Base-by-base conservation (phyloP, 2,888 invertebrate genomes). In the Baronia brevicornis region DNA sequence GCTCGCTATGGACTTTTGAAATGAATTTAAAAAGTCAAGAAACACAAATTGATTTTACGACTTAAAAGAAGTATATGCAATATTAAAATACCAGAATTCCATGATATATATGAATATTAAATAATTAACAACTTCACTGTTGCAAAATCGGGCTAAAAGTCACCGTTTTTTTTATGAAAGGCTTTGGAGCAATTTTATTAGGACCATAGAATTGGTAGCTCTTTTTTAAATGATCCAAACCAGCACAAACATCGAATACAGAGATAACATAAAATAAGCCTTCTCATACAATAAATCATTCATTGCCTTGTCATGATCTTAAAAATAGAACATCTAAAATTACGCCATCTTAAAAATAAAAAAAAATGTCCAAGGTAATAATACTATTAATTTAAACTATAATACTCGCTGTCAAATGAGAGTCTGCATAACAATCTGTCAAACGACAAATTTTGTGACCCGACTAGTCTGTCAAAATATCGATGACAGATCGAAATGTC, bases 251-350 rank as follows among this genome's bases (percentile, higher is more conserved):
- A 13, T 31, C 10, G 4, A 10, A 23, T 15, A 21, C 10, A 25
- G 19, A 31, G 14, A 9, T 23, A 10, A 17, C 26, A 14, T 22
- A 58, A 62, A 58, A 54, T 64, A 68, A 70, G 66, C 68, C 65
- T 61, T 58, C 54, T 54, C 57, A 60, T 61, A 70, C 56, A 54
- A 52, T 46, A 55, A 59, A 59, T 53, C 71, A 72, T 69, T 61
- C 70, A 66, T 59, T 63, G 66, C 69, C 73, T 77, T 80, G 82
- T 80, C 84, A 82, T 79, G 80, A 69, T 73, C 64, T 67, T 71
- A 48, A 66, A 61, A 65, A 67, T 60, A 60, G 72, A 78, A 78
- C 74, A 75, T 70, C 78, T 78, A 71, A 75, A 61, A 71, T 64
- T 73, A 80, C 79, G 82, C 80, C 80, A 80, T 82, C 84, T 79